Percentiles rank a stretch among this genome's conserved stretches.
These are phyloP conservation scores for Ctenopoma multispine DNA, from an alignment of 2,797 vertebrate genomes.

Conservation along the genomic window DNA sequence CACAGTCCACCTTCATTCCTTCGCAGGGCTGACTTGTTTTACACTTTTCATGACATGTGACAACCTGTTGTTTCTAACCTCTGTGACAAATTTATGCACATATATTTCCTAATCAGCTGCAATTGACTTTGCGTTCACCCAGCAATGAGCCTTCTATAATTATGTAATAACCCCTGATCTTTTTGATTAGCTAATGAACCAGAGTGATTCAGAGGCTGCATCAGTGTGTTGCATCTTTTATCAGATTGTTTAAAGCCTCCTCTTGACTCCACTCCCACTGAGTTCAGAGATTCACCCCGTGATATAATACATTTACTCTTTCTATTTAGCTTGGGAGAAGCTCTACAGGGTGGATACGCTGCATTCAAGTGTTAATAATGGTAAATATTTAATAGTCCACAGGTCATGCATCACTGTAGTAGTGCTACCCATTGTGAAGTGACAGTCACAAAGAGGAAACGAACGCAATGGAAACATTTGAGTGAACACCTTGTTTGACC, in stretches of 20 bases:
- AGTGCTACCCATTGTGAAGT: not conserved
- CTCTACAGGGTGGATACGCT: conserved; percentile 24
- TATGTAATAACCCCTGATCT: conserved; percentile 24
- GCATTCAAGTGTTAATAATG: not conserved
- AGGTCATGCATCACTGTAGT: not conserved
- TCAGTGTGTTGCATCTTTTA: conserved; percentile 34
- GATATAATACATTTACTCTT: conserved; percentile 17
- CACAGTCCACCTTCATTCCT: conserved; percentile 60
- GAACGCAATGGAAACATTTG: conserved; percentile 46
- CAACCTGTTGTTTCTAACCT: conserved; percentile 14
- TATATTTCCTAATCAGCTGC: conserved; percentile 40
- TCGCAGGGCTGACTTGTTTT: conserved; percentile 48
- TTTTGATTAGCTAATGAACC: conserved; percentile 46
- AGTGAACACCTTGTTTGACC: conserved; percentile 52
- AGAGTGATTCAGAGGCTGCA: conserved; percentile 14
- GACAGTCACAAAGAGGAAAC: conserved; percentile 49
- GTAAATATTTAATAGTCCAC: conserved; percentile 30
- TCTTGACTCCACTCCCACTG: not conserved
- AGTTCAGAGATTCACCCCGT: conserved; percentile 8
- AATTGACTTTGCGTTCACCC: conserved; percentile 20
- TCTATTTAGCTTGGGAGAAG: conserved; percentile 13
- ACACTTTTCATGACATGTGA: conserved; percentile 27
- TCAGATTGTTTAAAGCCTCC: conserved; percentile 18
- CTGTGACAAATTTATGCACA: conserved; percentile 32
- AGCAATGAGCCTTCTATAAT: conserved; percentile 33